phyloP scores from a whole-genome alignment of 2,797 vertebrate genomes.

The Forpus xanthops region DNA sequence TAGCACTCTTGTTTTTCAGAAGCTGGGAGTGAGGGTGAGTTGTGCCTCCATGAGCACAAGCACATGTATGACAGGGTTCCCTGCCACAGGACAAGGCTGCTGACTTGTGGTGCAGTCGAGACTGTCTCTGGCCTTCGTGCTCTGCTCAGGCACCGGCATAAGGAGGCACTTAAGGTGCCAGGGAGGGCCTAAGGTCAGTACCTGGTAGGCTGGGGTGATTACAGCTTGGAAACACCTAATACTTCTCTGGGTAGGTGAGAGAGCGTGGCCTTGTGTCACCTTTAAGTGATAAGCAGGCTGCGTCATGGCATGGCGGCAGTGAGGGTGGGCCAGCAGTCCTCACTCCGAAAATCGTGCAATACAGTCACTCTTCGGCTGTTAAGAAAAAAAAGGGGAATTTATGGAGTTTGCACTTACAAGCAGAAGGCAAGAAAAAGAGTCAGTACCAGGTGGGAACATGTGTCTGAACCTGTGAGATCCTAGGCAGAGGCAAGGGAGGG shows the following conservation, averaged over 20 bases:
- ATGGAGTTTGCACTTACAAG: rapidly evolving
- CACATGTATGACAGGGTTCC: rapidly evolving
- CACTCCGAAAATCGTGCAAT: neutral
- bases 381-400: neutral
- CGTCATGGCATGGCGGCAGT: neutral
- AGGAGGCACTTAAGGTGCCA: neutral
- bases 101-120: neutral
- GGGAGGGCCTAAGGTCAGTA: neutral
- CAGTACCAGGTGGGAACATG: neutral
- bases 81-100: neutral
- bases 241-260: neutral
- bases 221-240: neutral
- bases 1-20: neutral
- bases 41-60: neutral
- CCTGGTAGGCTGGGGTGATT: neutral
- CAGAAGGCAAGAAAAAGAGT: neutral
- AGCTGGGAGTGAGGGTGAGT: neutral
- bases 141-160: neutral
- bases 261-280: neutral
- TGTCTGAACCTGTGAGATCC: neutral
- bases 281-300: neutral
- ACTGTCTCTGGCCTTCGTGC: neutral
- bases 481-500: neutral
- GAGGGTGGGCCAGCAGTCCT: neutral
- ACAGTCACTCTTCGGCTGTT: neutral